Conservation (phyloP, 2,797 vertebrate species). For the Mormyrops boulengeri region DNA sequence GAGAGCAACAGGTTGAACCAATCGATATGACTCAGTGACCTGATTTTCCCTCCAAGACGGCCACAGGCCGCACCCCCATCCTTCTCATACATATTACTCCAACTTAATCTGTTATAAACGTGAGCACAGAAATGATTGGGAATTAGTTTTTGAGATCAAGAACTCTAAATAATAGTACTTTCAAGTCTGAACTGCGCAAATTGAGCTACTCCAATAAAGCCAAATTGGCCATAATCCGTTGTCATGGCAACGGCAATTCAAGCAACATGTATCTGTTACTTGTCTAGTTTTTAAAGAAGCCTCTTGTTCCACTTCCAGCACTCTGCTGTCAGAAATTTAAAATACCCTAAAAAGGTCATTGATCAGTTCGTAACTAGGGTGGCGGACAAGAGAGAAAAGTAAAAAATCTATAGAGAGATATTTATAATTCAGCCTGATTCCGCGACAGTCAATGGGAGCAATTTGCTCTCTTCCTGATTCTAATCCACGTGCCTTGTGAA, state of each 20-base stretch:
- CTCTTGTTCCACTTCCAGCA: background rate
- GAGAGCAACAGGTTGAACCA: background rate
- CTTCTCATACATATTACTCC: background rate
- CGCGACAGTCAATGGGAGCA: background rate
- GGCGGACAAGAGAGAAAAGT: background rate
- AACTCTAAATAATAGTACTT: background rate
- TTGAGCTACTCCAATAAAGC: background rate
- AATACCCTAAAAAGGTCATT: background rate
- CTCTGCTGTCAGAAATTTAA: background rate
- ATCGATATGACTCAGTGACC: background rate
- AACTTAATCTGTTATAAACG: background rate
- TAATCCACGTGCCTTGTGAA: background rate
- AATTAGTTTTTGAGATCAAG: background rate
- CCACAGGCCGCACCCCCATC: background rate
- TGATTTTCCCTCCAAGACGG: background rate
- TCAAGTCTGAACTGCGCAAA: background rate
- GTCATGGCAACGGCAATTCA: background rate
- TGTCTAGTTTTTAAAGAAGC: background rate
- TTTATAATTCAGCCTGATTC: background rate
- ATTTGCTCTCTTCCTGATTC: constrained; percentile 13
- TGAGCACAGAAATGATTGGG: background rate
- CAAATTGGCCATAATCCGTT: background rate
- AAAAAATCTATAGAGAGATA: background rate
- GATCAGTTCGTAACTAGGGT: constrained; percentile 11
- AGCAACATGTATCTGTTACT: background rate